Percentiles rank a stretch among this genome's conserved stretches.
phyloP scores from a whole-genome alignment of 2,113 vertebrate species.

The Sphyrna mokarran region DNA sequence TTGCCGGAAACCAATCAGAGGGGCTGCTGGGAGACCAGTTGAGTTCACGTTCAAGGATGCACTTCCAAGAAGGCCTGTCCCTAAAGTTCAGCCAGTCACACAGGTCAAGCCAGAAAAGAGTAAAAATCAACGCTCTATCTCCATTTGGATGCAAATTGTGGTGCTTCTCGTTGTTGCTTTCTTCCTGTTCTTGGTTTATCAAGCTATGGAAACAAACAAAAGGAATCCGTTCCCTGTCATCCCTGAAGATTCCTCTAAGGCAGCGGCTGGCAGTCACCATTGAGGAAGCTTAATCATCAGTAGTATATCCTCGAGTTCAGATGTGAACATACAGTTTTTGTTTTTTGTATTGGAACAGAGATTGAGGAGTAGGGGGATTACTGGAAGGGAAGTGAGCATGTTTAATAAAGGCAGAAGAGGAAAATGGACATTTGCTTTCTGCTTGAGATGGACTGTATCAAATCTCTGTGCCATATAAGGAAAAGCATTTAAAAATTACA shows the following conservation, averaged over 20 bases:
- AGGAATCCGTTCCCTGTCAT: conserved; percentile 62
- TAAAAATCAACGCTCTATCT: conserved; percentile 57
- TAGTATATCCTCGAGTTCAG: not conserved
- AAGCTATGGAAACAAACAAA: conserved; percentile 88
- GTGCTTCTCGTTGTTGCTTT: conserved; percentile 61
- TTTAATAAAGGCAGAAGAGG: not conserved
- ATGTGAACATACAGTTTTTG: not conserved
- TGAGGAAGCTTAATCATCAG: not conserved
- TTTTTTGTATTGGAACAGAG: not conserved
- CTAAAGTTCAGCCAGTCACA: conserved; percentile 55
- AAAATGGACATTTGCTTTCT: conserved; percentile 5
- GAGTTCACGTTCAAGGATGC: conserved; percentile 62
- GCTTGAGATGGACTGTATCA: not conserved
- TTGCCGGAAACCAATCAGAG: conserved; percentile 83
- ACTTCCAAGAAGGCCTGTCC: conserved; percentile 43
- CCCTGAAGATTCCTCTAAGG: rapidly evolving
- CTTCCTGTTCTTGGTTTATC: conserved; percentile 82
- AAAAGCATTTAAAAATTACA: not conserved
- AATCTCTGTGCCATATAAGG: not conserved
- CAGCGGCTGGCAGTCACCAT: not conserved
- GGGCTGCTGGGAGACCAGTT: conserved; percentile 76
- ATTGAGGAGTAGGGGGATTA: not conserved
- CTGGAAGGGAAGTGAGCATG: not conserved
- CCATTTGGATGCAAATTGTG: conserved; percentile 82
- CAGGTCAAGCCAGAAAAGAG: conserved; percentile 56